Percentiles rank a stretch among this genome's conserved stretches.
These are phyloP conservation scores for Alsophila aescularia DNA, from an alignment of 2,888 invertebrate genomes.

Conservation along the genomic window DNA sequence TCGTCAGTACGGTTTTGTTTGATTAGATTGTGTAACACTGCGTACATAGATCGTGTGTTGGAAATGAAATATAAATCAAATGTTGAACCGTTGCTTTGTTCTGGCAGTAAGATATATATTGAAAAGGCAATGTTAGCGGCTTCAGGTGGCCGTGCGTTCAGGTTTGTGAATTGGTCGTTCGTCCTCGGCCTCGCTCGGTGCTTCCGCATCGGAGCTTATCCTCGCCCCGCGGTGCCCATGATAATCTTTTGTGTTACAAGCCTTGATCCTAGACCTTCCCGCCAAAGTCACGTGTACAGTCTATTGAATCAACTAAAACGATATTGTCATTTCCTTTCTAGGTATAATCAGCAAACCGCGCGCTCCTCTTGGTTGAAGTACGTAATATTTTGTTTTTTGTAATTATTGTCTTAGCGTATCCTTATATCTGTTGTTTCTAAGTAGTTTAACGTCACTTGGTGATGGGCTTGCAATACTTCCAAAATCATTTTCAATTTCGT, in stretches of 20 bases:
- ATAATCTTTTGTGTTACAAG: slow-evolving; percentile 75
- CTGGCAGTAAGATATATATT: slow-evolving; percentile 30
- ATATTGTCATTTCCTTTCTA: slow-evolving; percentile 79
- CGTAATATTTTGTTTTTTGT: slow-evolving; percentile 69
- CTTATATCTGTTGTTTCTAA: slow-evolving; percentile 12
- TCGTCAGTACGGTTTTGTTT: slow-evolving; percentile 29
- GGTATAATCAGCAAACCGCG: slow-evolving; percentile 83
- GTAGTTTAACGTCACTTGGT: slow-evolving; percentile 20
- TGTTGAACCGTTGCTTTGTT: slow-evolving; percentile 14
- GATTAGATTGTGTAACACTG: slow-evolving; percentile 29
- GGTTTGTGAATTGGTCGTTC: slow-evolving; percentile 75
- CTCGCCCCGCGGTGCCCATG: slow-evolving; percentile 77
- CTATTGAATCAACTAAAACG: slow-evolving; percentile 63
- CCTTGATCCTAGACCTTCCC: slow-evolving; percentile 79
- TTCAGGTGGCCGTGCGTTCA: slow-evolving; percentile 63
- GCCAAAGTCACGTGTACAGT: slow-evolving; percentile 55
- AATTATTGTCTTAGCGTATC: slow-evolving; percentile 27
- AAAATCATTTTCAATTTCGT: slow-evolving; percentile 14
- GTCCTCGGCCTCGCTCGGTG: slow-evolving; percentile 79
- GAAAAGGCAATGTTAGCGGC: slow-evolving; percentile 52
- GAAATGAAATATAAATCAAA: slow-evolving; percentile 14
- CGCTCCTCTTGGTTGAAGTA: slow-evolving; percentile 82
- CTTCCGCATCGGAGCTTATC: slow-evolving; percentile 81
- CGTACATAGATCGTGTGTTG: slow-evolving; percentile 20
- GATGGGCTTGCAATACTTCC: slow-evolving; percentile 18